These are phyloP conservation scores for Calidris pugnax DNA, from an alignment of 2,113 vertebrate species.

Conservation along the genomic window DNA sequence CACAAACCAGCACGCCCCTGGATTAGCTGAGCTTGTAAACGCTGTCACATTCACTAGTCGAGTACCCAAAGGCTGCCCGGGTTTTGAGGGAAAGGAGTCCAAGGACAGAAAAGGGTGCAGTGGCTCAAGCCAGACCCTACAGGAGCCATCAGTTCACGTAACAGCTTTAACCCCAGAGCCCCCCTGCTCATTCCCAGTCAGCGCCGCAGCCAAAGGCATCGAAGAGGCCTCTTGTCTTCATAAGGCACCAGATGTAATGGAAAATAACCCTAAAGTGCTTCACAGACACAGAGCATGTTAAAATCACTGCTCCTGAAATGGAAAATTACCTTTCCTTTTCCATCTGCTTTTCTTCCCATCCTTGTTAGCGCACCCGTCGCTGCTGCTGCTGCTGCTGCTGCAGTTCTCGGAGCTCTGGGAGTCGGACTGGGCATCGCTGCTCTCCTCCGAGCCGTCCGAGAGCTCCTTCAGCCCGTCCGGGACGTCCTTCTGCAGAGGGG, in stretches of 20 bases:
- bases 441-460: slow-evolving; percentile 89
- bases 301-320: accelerated
- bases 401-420: slow-evolving; percentile 76
- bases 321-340: slow-evolving; percentile 88
- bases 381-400: slow-evolving; percentile 82
- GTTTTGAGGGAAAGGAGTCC: not conserved
- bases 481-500: slow-evolving; percentile 86
- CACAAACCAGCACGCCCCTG: not conserved
- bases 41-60: not conserved
- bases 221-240: not conserved
- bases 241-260: accelerated
- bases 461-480: slow-evolving; percentile 87
- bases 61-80: accelerated
- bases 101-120: not conserved
- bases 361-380: slow-evolving; percentile 71
- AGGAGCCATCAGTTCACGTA: not conserved
- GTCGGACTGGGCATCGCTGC: slow-evolving; percentile 87
- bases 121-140: not conserved
- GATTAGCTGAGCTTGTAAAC: not conserved
- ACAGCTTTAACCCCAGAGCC: not conserved
- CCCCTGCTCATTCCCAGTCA: not conserved
- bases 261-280: not conserved
- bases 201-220: not conserved
- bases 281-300: accelerated
- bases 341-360: slow-evolving; percentile 86